phyloP scores from a whole-genome alignment of 2,888 invertebrate species.

The Cactoblastis cactorum region DNA sequence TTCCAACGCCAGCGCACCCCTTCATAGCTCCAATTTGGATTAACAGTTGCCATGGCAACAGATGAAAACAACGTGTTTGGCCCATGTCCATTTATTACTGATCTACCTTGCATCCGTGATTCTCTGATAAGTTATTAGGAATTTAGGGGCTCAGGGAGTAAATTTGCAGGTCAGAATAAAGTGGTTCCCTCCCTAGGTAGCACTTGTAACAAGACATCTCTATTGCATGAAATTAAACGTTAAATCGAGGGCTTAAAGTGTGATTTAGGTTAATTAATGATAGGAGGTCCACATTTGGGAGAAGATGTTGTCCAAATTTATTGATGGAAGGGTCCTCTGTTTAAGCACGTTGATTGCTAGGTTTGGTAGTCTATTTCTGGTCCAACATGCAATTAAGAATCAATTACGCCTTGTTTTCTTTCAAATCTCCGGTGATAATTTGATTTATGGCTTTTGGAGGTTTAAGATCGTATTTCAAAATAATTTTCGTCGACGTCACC shows the following conservation, averaged over 20 bases:
- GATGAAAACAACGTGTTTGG: conserved; percentile 56
- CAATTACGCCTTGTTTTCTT: conserved; percentile 6
- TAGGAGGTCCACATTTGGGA: conserved; percentile 20
- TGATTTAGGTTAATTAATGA: conserved; percentile 52
- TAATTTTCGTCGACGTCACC: not conserved
- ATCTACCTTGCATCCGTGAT: conserved; percentile 33
- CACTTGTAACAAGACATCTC: conserved; percentile 31
- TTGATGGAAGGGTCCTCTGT: conserved; percentile 18
- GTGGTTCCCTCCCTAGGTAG: conserved; percentile 28
- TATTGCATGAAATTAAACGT: conserved; percentile 54
- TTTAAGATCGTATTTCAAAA: not conserved
- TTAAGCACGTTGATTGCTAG: conserved; percentile 11
- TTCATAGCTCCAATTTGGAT: conserved; percentile 49
- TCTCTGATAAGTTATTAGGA: conserved; percentile 19
- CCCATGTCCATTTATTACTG: conserved; percentile 44
- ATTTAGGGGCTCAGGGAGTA: conserved; percentile 26
- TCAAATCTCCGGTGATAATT: not conserved
- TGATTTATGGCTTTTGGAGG: not conserved
- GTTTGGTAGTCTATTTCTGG: conserved; percentile 16
- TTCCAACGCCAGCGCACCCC: conserved; percentile 48
- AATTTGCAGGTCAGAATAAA: conserved; percentile 40
- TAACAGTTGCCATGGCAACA: conserved; percentile 64
- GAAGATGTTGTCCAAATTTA: conserved; percentile 19
- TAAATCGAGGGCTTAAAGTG: conserved; percentile 49
- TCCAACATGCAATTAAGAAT: conserved; percentile 13